Evolutionary conservation across 2,888 invertebrate genomes (phyloP), one percentile per base, ranked within the genome.

Genomic region (Himalopsyche kuldschensis): DNA sequence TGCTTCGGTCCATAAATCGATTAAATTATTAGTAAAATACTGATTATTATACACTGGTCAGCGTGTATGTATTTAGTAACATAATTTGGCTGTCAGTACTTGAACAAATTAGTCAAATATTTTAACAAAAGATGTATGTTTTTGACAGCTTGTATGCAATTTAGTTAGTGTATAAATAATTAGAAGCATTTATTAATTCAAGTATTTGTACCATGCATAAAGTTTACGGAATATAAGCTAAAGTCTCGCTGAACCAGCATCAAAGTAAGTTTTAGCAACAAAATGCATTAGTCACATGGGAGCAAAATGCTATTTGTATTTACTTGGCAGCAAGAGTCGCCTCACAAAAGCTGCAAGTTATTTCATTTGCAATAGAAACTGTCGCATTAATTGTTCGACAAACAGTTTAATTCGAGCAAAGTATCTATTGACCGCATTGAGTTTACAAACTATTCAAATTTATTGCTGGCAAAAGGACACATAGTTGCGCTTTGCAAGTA

Each of bases 341-440:
- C 55, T 55, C 55, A 55, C 55, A 55, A 55, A 55, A 6, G 55
- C 55, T n/a, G 20, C n/a, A 55, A 55, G 55, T 55, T 55, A 55
- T 55, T 55, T 55, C 55, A 55, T 55, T 24, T 20, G 1, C 55
- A 5, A 55, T 55, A 24, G 55, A 55, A 24, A 55, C 55, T 24
- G 55, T 55, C 75, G 32, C 32, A 75, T 75, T 75, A 75, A 75
- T 75, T 75, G 75, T 48, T 82, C n/a, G 75, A 78, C 63, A 63
- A 35, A 78, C 75, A 69, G 82, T 82, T 78, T 32, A 78, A 82
- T 78, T 48, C 78, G 27, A 41, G 30, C 78, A 32, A 30, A 55
- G 82, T 82, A 78, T 46, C 76, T 75, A 82, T 78, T 82, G 46
- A 78, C 82, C 82, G 82, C 78, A 82, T 31, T 69, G 69, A 82